Conservation (phyloP, 2,113 vertebrate genomes). For the Bothrops jararaca region DNA sequence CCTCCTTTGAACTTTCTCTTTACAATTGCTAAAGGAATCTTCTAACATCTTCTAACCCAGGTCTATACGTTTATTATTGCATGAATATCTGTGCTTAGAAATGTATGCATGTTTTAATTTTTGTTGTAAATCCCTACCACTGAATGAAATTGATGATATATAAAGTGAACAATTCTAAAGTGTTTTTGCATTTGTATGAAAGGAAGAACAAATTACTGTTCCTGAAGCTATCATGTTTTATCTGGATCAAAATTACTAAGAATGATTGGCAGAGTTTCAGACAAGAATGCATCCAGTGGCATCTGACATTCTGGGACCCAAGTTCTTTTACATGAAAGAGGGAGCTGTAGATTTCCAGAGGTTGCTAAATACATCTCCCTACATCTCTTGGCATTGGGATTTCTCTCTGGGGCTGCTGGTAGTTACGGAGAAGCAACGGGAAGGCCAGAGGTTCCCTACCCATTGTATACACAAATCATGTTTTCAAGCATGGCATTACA, state of each 20-base stretch:
- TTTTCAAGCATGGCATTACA: background rate
- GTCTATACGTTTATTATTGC: background rate
- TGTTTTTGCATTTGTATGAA: background rate
- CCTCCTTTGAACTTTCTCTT: background rate
- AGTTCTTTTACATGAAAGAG: background rate
- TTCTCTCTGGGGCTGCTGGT: background rate
- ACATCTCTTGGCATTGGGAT: background rate
- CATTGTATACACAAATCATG: background rate
- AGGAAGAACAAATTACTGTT: background rate
- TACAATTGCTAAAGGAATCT: background rate
- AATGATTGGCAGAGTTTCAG: background rate
- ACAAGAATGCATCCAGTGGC: background rate
- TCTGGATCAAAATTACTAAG: background rate
- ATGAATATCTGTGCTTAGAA: background rate
- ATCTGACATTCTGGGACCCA: background rate
- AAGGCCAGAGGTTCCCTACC: background rate
- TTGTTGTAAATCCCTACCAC: background rate
- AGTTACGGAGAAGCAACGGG: background rate
- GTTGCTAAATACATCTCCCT: background rate
- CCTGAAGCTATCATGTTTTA: background rate
- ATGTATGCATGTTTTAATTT: background rate
- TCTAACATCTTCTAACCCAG: background rate
- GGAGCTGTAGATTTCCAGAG: background rate
- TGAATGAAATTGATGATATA: background rate
- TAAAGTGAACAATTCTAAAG: background rate